Base-by-base conservation (phyloP, 2,888 invertebrate genomes). In the Epinotia demarniana region DNA sequence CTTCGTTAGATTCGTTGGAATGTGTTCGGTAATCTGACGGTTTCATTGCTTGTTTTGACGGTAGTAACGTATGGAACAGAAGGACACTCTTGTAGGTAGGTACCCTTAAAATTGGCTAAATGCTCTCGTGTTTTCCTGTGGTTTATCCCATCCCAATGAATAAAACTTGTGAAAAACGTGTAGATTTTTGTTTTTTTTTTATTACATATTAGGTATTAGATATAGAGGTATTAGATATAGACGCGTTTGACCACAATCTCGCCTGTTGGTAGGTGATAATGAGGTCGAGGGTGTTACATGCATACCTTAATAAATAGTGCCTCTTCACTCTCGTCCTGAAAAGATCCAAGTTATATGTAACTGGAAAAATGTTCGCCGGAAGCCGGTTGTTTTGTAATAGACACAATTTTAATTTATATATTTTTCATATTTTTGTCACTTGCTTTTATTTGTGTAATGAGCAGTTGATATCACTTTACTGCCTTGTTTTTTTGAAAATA, bases 1-100 rank as follows among this genome's bases (percentile, higher is more conserved):
- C 84, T 87, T 89, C 87, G 89, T 91, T 90, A 87, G 85, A 85
- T 86, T 80, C 82, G 82, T 84, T 80, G 82, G 85, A 85, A 86
- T 84, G 80, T 79, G 79, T 81, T 81, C 80, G 81, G 82, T 82
- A 82, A 83, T 84, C 81, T 82, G 80, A 85, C 83, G 83, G 83
- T 84, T 84, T 83, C 81, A 84, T 82, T 82, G 79, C 81, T 79
- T 76, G 77, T 81, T 81, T 81, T 79, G 79, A 81, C 80, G 78
- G 78, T 78, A 74, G 57, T 9, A n/a, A 69, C 68, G 58, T 60
- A 60, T 27, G n/a, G 16, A 69, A 60, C 23, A 69, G 27, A 60
- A 60, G 19, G 33, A 39, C 33, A 33, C n/a, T 18, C 18, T 9
- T 9, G 33, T 33, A 33, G 39, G 39, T 39, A 8, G 18, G 1